Base-by-base conservation (phyloP, 2,888 invertebrate genomes). In the Amblyteles armatorius region DNA sequence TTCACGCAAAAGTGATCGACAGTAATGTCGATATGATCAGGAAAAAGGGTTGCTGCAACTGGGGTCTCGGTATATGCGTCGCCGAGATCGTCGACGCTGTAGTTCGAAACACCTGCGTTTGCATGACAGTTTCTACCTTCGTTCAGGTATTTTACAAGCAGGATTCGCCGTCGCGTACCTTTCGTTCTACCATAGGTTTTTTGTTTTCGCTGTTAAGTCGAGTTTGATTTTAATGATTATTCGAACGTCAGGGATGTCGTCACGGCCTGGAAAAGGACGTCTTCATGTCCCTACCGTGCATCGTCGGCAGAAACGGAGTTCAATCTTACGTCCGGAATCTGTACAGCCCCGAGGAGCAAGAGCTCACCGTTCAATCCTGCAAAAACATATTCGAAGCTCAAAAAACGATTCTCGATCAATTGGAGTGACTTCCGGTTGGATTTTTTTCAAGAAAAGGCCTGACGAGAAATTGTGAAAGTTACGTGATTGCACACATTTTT, bases 231-330 rank as follows among this genome's bases (percentile, higher is more conserved):
- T 29, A 44, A 60, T 48, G 11, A n/a, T 9, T 22, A 16, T 76
- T 74, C 60, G 9, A 29, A 74, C 69, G 84, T 57, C 79, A 93
- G 92, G 92, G 92, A 52, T 93, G 93, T 84, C 92, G 93, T 22
- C 95, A 95, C 89, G 95, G 95, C 33, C 94, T 95, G 72, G 93
- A 94, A 52, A 94, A 95, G 73, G 95, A 95, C 77, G 94, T 95
- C 44, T 96, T 94, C 91, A 94, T 95, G 89, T 95, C 95, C 6
- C 91, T 96, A 44, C 95, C 95, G 1, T 94, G 94, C 83, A 93
- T 95, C 33, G 89, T 95, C 65, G 94, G 94, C 87, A 88, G 92
- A 82, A 91, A 91, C 78, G 92, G 92, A 19, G 89, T 93, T n/a
- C 91, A 92, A 68, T 91, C 92, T 3, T 91, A 90, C 74, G 88